Evolutionary conservation across 1,140 invertebrate genomes (phyloP).

Genomic region (Hormaphis cornu): DNA sequence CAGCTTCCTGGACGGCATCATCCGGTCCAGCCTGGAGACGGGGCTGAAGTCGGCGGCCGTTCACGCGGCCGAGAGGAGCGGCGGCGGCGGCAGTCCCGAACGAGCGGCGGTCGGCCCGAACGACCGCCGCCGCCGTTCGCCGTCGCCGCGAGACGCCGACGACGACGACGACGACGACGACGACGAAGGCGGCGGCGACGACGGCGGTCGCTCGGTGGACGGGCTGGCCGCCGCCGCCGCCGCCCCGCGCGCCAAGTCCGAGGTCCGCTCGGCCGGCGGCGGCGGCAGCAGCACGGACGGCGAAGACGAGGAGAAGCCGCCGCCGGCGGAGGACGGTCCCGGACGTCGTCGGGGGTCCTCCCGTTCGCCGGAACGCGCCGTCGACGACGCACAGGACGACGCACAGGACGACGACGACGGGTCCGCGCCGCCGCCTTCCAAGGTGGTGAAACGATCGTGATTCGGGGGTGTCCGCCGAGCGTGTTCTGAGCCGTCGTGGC

Average conservation of each 20-base stretch:
- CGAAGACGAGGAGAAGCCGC: neutral
- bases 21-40: slow-evolving; percentile 63
- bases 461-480: too few species aligned
- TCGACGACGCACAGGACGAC: too few species aligned
- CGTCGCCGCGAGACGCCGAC: neutral
- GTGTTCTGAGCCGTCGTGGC: too few species aligned
- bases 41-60: slow-evolving; percentile 41
- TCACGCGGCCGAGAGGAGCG: neutral
- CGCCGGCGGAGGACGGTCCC: neutral
- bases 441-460: neutral
- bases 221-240: neutral
- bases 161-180: too few species aligned
- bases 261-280: too few species aligned
- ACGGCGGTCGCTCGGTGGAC: neutral
- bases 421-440: neutral
- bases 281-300: neutral
- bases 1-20: slow-evolving; percentile 68
- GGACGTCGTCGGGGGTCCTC: neutral
- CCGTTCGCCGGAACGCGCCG: neutral
- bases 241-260: too few species aligned
- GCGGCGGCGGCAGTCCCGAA: neutral
- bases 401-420: neutral
- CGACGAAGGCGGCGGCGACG: neutral
- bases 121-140: neutral
- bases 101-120: neutral